Percentiles rank a stretch among this genome's conserved stretches.
Evolutionary conservation across 2,113 vertebrate species (phyloP).

Genomic region (Irena cyanogastra): DNA sequence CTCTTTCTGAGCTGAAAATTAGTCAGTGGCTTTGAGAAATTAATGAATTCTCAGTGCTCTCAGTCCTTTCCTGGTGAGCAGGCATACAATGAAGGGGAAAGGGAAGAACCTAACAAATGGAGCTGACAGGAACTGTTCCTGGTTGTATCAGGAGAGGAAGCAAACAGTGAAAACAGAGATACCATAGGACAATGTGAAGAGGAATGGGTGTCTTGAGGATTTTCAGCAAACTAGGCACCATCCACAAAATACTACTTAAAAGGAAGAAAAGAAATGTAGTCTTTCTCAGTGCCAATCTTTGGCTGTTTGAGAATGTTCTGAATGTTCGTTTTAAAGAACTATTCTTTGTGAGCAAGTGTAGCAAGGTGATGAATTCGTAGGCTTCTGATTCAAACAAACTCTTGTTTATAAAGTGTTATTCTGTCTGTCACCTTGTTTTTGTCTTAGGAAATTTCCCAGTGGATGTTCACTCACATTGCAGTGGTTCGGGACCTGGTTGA

Average conservation of each 20-base stretch:
- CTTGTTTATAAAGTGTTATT: background rate
- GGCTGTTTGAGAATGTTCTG: background rate
- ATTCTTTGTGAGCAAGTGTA: background rate
- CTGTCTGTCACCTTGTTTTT: background rate
- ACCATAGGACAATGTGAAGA: background rate
- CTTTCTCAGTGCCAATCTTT: background rate
- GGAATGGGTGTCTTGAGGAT: background rate
- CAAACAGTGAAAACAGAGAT: background rate
- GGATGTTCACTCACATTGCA: conserved; percentile 98
- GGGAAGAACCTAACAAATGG: background rate
- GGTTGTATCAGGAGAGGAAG: background rate
- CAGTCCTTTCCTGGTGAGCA: background rate
- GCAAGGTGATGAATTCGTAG: background rate
- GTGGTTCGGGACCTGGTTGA: conserved; percentile 94
- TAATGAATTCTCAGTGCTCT: background rate
- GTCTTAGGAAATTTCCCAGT: conserved; percentile 93
- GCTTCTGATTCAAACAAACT: background rate
- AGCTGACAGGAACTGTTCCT: background rate
- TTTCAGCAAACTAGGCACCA: background rate
- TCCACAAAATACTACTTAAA: background rate
- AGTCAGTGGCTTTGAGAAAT: background rate
- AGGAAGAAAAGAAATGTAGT: background rate
- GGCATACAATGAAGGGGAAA: background rate
- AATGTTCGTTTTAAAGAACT: background rate
- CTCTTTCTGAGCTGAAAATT: background rate